phyloP scores from a whole-genome alignment of 2,113 vertebrate species.

The Ammodytes dubius region DNA sequence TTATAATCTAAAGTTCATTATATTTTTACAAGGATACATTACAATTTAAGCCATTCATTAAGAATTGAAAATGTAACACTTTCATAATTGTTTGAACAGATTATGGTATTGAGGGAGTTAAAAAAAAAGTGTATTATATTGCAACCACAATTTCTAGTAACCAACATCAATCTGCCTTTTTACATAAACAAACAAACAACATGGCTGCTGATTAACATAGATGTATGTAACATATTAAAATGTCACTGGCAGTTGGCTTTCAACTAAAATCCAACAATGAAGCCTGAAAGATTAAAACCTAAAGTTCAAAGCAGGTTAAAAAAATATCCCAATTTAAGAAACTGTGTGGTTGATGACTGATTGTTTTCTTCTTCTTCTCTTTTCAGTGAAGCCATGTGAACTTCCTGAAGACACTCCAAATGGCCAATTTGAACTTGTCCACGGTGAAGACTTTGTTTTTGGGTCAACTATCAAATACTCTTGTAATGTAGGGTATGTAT shows the following conservation, averaged over 20 bases:
- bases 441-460: slow-evolving; percentile 52
- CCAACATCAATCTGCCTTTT: neutral
- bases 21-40: neutral
- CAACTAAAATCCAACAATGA: neutral
- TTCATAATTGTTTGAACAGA: too few species aligned
- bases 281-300: neutral
- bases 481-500: slow-evolving; percentile 70
- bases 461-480: slow-evolving; percentile 60
- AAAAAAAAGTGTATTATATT: neutral
- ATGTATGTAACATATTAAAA: neutral
- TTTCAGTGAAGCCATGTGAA: slow-evolving; percentile 65
- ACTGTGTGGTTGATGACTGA: neutral
- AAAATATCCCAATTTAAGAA: neutral
- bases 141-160: neutral
- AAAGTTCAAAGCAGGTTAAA: neutral
- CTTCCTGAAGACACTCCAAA: slow-evolving; percentile 52
- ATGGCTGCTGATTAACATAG: neutral
- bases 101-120: neutral
- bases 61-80: too few species aligned
- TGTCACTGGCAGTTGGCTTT: neutral
- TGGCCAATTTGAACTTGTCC: slow-evolving; percentile 47
- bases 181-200: neutral
- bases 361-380: neutral
- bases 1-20: neutral
- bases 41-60: too few species aligned